These are phyloP conservation scores for Acromyrmex charruanus DNA, from an alignment of 1,140 invertebrate genomes.

Conservation along the genomic window DNA sequence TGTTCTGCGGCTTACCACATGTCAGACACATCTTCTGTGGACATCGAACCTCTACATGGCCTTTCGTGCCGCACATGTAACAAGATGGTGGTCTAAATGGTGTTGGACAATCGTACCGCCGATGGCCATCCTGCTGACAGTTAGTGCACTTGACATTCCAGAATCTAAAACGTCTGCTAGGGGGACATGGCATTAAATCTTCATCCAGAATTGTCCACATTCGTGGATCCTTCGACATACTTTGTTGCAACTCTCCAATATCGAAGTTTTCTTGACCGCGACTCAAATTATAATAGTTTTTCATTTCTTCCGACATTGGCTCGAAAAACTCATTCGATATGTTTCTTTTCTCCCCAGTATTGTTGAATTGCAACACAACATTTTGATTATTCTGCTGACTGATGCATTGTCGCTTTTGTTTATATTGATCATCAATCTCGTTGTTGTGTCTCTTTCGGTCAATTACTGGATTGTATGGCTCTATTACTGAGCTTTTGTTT, in stretches of 20 bases:
- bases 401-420: conserved; percentile 7
- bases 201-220: conserved; percentile 84
- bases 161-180: conserved; percentile 69
- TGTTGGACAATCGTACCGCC: conserved; percentile 83
- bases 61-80: conserved; percentile 88
- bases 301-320: conserved; percentile 86
- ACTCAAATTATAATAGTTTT: conserved; percentile 88
- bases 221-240: conserved; percentile 87
- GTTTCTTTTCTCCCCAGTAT: not conserved
- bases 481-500: not conserved
- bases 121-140: conserved; percentile 87
- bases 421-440: not conserved
- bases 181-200: conserved; percentile 77
- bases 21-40: conserved; percentile 89
- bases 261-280: conserved; percentile 87
- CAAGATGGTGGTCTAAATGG: conserved; percentile 86
- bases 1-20: conserved; percentile 88
- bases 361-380: not conserved
- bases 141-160: conserved; percentile 86
- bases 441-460: not conserved
- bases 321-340: conserved; percentile 73
- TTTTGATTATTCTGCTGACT: not conserved
- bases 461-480: not conserved
- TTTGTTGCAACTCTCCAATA: conserved; percentile 85
- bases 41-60: conserved; percentile 89